Conservation (phyloP, 2,113 vertebrate species). For the Macroglossus sobrinus region DNA sequence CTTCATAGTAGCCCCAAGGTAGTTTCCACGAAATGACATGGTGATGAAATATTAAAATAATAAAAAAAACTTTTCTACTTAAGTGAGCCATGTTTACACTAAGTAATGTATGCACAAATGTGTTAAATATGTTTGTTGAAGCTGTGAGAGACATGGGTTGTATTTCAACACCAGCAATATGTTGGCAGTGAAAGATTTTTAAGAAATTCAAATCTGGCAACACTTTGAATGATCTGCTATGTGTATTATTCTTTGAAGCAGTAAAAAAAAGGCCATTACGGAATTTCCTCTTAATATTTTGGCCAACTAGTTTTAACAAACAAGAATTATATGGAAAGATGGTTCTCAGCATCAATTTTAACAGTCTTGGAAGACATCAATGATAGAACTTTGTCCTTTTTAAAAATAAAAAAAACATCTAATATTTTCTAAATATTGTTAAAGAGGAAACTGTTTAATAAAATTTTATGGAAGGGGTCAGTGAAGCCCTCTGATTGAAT, state of each 20-base stretch:
- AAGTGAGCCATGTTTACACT: constrained; percentile 73
- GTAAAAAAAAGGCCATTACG: constrained; percentile 3
- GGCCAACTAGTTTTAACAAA: constrained; percentile 5
- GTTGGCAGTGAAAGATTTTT: constrained; percentile 55
- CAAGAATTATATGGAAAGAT: not conserved
- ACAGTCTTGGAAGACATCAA: not conserved
- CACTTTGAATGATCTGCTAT: constrained; percentile 40
- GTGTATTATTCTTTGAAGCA: constrained; percentile 49
- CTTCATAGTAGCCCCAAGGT: constrained; percentile 79
- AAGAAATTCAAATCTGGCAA: constrained; percentile 53
- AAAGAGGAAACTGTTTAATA: not conserved
- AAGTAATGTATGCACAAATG: constrained; percentile 68
- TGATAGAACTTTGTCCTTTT: not conserved
- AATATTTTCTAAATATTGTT: not conserved
- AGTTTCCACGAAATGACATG: constrained; percentile 80
- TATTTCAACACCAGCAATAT: constrained; percentile 57
- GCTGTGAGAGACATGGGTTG: constrained; percentile 60
- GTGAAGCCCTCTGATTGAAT: not conserved
- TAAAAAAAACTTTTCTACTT: constrained; percentile 72
- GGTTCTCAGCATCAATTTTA: not conserved
- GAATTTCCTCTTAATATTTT: constrained; percentile 55
- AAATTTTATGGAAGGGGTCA: not conserved
- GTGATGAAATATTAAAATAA: constrained; percentile 75
- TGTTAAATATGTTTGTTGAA: constrained; percentile 72
- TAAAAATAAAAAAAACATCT: not conserved